Conservation (phyloP, 23 tunicate genomes). For the Ciona savignyi region DNA sequence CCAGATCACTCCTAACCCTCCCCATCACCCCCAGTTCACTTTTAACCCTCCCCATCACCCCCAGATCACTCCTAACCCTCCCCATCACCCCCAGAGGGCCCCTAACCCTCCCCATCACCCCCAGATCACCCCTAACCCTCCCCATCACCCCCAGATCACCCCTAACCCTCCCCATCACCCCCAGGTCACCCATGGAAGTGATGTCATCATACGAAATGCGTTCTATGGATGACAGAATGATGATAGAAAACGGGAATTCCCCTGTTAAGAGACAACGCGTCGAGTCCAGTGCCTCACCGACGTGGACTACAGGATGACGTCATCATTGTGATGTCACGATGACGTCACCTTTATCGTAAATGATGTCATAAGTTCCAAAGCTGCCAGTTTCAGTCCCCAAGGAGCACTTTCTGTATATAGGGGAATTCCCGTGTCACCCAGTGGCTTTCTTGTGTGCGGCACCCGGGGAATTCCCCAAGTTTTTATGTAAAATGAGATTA, state of each 20-base stretch:
- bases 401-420: neutral
- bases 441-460: too few relatives aligned
- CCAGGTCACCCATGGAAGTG: constrained; percentile 86
- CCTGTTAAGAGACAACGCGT: constrained; percentile 61
- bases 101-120: too few relatives aligned
- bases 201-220: constrained; percentile 32
- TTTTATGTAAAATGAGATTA: too few relatives aligned
- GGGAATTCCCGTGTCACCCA: neutral
- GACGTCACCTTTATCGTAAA: neutral
- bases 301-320: constrained; percentile 64
- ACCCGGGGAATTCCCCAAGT: too few relatives aligned
- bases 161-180: too few relatives aligned
- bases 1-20: too few relatives aligned
- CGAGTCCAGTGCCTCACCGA: constrained; percentile 63
- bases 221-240: constrained; percentile 42
- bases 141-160: too few relatives aligned
- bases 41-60: too few relatives aligned
- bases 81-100: neutral
- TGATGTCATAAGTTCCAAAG: neutral
- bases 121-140: too few relatives aligned
- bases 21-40: too few relatives aligned
- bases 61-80: too few relatives aligned
- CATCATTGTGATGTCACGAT: constrained; percentile 3
- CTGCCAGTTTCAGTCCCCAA: neutral
- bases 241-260: constrained; percentile 56